phyloP scores from a whole-genome alignment of 37 sponge, comb jelly and placozoan species.

The Oscarella lobularis region DNA sequence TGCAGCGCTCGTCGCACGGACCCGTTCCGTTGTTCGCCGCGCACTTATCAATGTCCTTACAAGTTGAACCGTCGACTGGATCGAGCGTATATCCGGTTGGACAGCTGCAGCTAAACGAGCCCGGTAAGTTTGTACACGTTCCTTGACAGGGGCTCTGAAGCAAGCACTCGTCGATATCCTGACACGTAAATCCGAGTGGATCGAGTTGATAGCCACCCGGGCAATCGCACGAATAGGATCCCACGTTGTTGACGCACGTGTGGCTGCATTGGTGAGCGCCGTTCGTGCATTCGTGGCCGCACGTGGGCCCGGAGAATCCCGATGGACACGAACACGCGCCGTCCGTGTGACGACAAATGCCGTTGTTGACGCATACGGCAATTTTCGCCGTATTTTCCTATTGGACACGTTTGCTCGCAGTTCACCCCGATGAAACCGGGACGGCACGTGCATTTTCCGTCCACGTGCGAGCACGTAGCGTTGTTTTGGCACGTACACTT shows the following conservation, averaged over 20 bases:
- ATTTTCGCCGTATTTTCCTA: no score
- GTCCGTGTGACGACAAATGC: no score
- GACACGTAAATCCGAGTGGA: background rate
- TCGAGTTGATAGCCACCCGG: background rate
- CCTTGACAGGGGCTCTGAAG: background rate
- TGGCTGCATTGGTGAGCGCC: background rate
- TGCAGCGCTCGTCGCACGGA: no score
- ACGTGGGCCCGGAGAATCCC: conserved; percentile 2
- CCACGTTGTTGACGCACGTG: background rate
- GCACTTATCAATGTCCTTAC: conserved; percentile 5
- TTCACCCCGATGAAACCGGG: no score
- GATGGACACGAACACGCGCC: background rate
- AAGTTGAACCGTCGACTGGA: background rate
- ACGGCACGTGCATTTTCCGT: no score
- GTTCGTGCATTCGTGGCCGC: background rate
- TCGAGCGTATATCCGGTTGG: background rate
- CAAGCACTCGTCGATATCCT: background rate
- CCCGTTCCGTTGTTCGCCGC: background rate
- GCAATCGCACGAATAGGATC: background rate
- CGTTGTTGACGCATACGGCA: no score
- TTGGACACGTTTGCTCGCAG: no score
- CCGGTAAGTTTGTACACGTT: background rate
- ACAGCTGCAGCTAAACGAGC: background rate
- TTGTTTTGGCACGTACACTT: no score
- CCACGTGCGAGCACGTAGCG: no score